A percentile compares a stretch with the other conserved stretches of the same genome.
These are phyloP conservation scores for Mythimna vitellina DNA, from an alignment of 2,888 invertebrate species.

Conservation along the genomic window DNA sequence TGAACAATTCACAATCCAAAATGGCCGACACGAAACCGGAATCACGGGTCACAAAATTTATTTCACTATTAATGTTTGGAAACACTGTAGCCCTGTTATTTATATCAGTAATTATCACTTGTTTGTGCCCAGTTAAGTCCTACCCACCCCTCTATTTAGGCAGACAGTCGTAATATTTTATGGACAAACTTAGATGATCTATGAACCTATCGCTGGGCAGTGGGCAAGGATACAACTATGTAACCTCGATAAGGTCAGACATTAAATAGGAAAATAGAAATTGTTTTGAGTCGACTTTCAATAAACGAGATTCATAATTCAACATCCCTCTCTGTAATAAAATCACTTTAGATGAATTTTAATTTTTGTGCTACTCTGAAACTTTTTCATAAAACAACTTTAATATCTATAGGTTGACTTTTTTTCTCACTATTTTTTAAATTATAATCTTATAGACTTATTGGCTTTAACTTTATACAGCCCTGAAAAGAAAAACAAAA, in stretches of 20 bases:
- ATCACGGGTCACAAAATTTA: slow-evolving; percentile 53
- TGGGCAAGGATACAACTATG: slow-evolving; percentile 38
- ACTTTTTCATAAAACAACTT: background rate
- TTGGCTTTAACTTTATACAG: too few species aligned
- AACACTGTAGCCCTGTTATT: slow-evolving; percentile 55
- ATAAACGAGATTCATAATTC: slow-evolving; percentile 10
- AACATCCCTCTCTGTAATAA: background rate
- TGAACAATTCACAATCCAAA: slow-evolving; percentile 57
- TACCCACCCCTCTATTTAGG: slow-evolving; percentile 33
- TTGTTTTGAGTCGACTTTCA: slow-evolving; percentile 19
- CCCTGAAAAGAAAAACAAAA: too few species aligned
- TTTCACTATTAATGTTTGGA: slow-evolving; percentile 56
- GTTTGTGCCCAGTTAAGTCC: slow-evolving; percentile 56
- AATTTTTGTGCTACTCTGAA: background rate
- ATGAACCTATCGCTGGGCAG: slow-evolving; percentile 42
- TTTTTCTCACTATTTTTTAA: background rate
- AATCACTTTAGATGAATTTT: background rate
- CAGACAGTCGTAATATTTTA: slow-evolving; percentile 60
- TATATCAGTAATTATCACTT: slow-evolving; percentile 63
- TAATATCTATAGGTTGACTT: background rate
- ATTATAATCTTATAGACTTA: background rate
- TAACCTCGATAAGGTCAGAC: slow-evolving; percentile 19
- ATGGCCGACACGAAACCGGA: slow-evolving; percentile 54
- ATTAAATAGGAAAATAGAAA: slow-evolving; percentile 17
- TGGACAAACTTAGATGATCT: slow-evolving; percentile 56